Percentiles rank a stretch among this genome's conserved stretches.
These are phyloP conservation scores for Acanthisitta chloris DNA, from an alignment of 2,113 vertebrate genomes.

Conservation along the genomic window DNA sequence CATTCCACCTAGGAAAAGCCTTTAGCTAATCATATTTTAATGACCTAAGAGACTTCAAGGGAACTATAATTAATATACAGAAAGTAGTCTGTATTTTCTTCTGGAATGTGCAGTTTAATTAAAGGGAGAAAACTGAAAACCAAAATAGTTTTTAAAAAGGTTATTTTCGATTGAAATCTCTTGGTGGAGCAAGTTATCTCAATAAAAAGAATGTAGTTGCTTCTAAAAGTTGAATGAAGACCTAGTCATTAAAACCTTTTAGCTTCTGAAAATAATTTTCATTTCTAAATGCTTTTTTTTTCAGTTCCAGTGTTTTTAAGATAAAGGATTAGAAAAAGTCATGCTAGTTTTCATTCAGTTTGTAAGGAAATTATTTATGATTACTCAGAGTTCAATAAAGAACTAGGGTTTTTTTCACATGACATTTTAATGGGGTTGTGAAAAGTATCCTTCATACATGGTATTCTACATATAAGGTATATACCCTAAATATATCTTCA, in stretches of 20 bases:
- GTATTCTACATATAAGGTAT: background rate
- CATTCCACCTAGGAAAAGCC: conserved; percentile 10
- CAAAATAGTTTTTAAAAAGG: background rate
- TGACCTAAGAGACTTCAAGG: conserved; percentile 1
- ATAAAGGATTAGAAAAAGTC: background rate
- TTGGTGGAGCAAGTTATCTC: background rate
- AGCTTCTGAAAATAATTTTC: background rate
- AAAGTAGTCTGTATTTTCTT: background rate
- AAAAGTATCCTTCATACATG: background rate
- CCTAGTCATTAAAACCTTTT: background rate
- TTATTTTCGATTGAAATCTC: background rate
- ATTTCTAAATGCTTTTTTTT: background rate
- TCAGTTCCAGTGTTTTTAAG: background rate
- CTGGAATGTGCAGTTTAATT: background rate
- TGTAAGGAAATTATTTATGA: background rate
- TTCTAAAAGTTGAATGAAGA: background rate
- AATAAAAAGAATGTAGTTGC: background rate
- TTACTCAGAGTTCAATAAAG: background rate
- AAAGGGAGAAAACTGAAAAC: background rate
- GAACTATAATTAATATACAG: conserved; percentile 22
- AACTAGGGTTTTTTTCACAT: background rate
- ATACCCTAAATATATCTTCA: background rate
- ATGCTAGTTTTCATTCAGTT: background rate
- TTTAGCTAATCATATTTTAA: conserved; percentile 46
- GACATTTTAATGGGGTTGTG: background rate